phyloP scores from a whole-genome alignment of 2,888 invertebrate genomes.

The Spisula subtruncata region DNA sequence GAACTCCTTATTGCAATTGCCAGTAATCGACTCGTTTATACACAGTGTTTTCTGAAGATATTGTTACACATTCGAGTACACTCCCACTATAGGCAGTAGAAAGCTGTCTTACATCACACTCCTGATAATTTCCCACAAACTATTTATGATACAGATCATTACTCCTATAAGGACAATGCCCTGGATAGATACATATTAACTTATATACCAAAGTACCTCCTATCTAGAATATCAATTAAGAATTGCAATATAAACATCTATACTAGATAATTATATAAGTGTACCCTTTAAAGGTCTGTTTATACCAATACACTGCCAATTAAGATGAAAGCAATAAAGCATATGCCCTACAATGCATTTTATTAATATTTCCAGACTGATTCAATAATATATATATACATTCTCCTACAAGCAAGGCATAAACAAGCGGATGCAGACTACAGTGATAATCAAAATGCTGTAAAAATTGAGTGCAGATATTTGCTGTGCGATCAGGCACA shows the following conservation, averaged over 20 bases:
- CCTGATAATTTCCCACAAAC: too few species aligned
- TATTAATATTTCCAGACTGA: not conserved
- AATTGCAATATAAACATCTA: not conserved
- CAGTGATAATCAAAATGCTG: not conserved
- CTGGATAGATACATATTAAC: too few species aligned
- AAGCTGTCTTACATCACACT: too few species aligned
- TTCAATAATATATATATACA: not conserved
- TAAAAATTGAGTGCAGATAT: slow-evolving; percentile 7
- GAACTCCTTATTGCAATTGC: too few species aligned
- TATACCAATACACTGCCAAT: not conserved
- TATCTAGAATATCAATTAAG: not conserved
- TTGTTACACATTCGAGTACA: too few species aligned
- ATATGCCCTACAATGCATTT: slow-evolving; percentile 7
- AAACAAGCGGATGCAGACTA: slow-evolving; percentile 21
- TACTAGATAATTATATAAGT: not conserved
- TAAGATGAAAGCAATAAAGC: not conserved
- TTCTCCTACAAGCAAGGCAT: not conserved
- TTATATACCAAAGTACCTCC: too few species aligned
- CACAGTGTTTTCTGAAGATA: too few species aligned
- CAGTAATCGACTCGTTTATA: too few species aligned
- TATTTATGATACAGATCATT: too few species aligned
- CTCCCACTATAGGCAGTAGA: too few species aligned
- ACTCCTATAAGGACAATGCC: too few species aligned
- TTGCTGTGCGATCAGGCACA: slow-evolving; percentile 37
- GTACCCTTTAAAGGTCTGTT: not conserved